A percentile compares a stretch with the other conserved stretches of the same genome.
phyloP scores from a whole-genome alignment of 2,797 vertebrate species.

The Selene dorsalis region DNA sequence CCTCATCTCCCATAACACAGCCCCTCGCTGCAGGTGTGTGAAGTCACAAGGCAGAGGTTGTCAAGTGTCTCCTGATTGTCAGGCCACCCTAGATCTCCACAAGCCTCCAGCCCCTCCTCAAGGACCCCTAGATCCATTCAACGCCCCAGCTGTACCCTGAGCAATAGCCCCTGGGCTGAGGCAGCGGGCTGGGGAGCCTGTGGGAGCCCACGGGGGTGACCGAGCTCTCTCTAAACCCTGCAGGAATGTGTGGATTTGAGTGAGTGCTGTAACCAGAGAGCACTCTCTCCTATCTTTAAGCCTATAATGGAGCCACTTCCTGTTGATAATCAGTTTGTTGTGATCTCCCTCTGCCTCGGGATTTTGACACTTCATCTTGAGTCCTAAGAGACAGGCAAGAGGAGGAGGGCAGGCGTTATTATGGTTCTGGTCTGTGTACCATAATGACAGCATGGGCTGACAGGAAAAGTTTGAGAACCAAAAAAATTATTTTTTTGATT shows the following conservation, averaged over 20 bases:
- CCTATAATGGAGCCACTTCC: conserved; percentile 86
- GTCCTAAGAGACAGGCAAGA: conserved; percentile 46
- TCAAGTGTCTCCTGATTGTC: conserved; percentile 61
- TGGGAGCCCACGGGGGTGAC: conserved; percentile 59
- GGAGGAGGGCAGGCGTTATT: conserved; percentile 54
- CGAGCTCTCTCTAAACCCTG: conserved; percentile 76
- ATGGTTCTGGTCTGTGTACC: conserved; percentile 59
- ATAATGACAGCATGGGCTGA: conserved; percentile 55
- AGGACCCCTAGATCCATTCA: conserved; percentile 45
- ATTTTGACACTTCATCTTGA: conserved; percentile 78
- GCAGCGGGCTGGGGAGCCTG: conserved; percentile 40
- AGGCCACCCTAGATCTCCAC: conserved; percentile 51
- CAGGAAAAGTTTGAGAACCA: conserved; percentile 43
- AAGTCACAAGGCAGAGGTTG: conserved; percentile 62
- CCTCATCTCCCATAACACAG: conserved; percentile 32
- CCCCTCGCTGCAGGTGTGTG: conserved; percentile 64
- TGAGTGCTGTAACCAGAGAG: conserved; percentile 82
- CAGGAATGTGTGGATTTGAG: conserved; percentile 82
- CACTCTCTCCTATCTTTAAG: conserved; percentile 78
- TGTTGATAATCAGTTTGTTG: conserved; percentile 84
- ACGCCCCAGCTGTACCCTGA: conserved; percentile 46
- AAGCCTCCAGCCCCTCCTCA: conserved; percentile 35
- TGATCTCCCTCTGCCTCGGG: conserved; percentile 74
- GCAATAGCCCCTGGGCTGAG: conserved; percentile 56
- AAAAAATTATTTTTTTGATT: conserved; percentile 51